Base-by-base conservation (phyloP, 1,140 invertebrate genomes). In the Drosophila ironensis region DNA sequence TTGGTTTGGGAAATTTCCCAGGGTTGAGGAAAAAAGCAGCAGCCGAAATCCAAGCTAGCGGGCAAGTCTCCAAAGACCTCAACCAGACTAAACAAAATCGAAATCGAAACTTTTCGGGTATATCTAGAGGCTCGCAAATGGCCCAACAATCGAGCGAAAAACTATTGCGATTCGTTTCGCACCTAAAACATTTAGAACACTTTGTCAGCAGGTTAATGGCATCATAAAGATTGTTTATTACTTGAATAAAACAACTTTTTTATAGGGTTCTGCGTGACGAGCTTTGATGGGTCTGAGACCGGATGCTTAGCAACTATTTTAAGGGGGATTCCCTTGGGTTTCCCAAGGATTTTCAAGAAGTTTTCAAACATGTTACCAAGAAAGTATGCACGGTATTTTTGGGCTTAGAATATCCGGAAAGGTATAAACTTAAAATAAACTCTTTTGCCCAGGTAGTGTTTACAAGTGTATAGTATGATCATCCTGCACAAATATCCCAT, bases 21-120 rank as follows among this genome's bases (percentile, higher is more conserved):
- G n/a, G n/a, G n/a, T n/a, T n/a, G 25, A 1, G 7, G 5, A 2
- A 20, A 2, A 40, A 12, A 4, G 6, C 25, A 20, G 14, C 35
- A 28, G 7, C 17, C 40, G n/a, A 27, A 14, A 20, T 60, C 28
- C 11, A 44, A 25, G 11, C 28, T 38, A n/a, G 3, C 8, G 14
- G 19, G 28, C 11, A 7, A n/a, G 6, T 25, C 4, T 11, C 11
- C 28, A 16, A 8, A 7, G 12, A 24, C 4, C 8, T 24, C 35
- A 19, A 17, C 12, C 41, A 54, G 27, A 54, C 59, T 28, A 24
- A 63, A 48, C 59, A 61, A 48, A 40, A 63, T 63, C 57, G 60
- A 48, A 40, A 63, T 63, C 57, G 60, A 64, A 64, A 63, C 40
- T 12, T 37, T 7, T 17, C 2, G 3, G 12, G n/a, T 3, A 30